phyloP scores from a whole-genome alignment of 2,888 invertebrate genomes.

The Microctonus hyperodae region DNA sequence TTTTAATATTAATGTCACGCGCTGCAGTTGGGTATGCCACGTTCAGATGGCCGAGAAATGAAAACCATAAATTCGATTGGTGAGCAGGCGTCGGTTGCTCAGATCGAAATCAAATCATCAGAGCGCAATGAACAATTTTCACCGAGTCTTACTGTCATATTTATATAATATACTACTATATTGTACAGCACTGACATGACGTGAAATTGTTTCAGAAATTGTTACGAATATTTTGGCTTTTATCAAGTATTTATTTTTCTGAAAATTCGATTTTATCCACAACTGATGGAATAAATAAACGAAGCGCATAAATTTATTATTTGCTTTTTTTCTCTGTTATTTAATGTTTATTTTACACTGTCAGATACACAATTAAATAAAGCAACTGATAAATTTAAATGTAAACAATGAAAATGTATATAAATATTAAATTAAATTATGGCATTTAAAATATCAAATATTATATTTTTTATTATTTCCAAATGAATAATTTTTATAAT shows the following conservation, averaged over 20 bases:
- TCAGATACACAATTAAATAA: too few relatives aligned
- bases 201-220: neutral
- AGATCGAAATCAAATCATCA: conserved; percentile 45
- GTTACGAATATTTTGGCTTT: neutral
- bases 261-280: neutral
- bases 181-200: too few relatives aligned
- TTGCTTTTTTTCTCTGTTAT: too few relatives aligned
- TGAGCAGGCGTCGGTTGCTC: conserved; percentile 28
- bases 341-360: too few relatives aligned
- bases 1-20: conserved; percentile 48
- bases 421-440: too few relatives aligned
- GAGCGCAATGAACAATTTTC: conserved; percentile 15
- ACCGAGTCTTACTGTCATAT: neutral
- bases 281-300: neutral
- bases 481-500: too few relatives aligned
- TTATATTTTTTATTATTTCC: too few relatives aligned
- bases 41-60: conserved; percentile 47
- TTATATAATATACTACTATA: neutral
- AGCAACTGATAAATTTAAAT: too few relatives aligned
- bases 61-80: conserved; percentile 50
- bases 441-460: too few relatives aligned
- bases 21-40: conserved; percentile 39
- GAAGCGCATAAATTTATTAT: too few relatives aligned
- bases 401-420: too few relatives aligned
- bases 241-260: too few relatives aligned